Percentiles rank a stretch among this genome's conserved stretches.
Conservation (phyloP, 2,888 invertebrate genomes). For the Dynastes tityus region DNA sequence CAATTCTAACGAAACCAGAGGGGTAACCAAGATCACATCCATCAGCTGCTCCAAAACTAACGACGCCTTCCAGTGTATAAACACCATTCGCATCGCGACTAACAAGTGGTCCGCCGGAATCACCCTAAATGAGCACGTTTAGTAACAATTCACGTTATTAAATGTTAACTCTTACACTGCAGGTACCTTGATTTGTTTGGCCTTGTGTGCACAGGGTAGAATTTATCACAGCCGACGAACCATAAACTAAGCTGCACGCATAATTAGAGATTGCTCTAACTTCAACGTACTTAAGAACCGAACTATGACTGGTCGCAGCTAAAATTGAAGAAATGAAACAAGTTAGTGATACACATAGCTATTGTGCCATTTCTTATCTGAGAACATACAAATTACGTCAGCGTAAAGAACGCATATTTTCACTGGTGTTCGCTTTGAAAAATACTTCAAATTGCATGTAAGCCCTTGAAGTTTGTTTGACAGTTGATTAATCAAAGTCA, state of each 20-base stretch:
- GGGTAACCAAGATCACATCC: constrained; percentile 63
- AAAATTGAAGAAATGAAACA: constrained; percentile 6
- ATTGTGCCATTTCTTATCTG: no score
- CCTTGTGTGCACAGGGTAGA: constrained; percentile 60
- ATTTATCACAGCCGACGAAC: constrained; percentile 53
- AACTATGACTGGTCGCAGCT: constrained; percentile 44
- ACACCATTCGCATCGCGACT: constrained; percentile 46
- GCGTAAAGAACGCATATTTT: no score
- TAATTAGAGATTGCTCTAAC: constrained; percentile 60
- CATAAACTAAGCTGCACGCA: constrained; percentile 58
- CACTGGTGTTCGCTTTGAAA: no score
- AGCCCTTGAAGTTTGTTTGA: no score
- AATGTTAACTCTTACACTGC: constrained; percentile 60
- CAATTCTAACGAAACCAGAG: constrained; percentile 61
- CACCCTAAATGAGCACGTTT: constrained; percentile 59
- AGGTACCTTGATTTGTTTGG: constrained; percentile 60
- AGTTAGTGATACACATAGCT: no score
- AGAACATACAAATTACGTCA: no score
- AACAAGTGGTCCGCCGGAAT: constrained; percentile 64
- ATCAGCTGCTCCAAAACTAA: constrained; percentile 59
- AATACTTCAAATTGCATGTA: no score
- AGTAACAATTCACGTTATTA: background rate
- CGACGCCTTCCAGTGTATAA: constrained; percentile 60
- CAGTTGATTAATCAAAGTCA: no score
- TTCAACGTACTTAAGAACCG: constrained; percentile 58